These are phyloP conservation scores for Cantharis nigra DNA, from an alignment of 2,888 invertebrate genomes.

Conservation along the genomic window DNA sequence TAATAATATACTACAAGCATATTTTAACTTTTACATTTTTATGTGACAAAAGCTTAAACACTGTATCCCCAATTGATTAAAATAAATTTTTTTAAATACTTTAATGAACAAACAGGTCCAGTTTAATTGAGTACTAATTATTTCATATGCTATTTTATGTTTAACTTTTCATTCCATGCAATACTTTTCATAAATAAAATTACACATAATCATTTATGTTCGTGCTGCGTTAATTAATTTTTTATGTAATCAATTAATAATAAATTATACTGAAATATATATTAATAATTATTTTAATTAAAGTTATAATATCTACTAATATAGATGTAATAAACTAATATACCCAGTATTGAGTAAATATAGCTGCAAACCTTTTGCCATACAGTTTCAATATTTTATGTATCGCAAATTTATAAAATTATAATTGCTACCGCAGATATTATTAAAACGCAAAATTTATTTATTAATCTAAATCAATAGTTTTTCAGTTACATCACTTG, in stretches of 20 bases:
- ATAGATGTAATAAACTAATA: not conserved
- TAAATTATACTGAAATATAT: not conserved
- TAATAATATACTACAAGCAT: not conserved
- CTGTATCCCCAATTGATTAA: not conserved
- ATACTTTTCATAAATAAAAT: not conserved
- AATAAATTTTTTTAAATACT: not conserved
- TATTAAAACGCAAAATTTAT: not conserved
- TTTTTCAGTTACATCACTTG: too few species aligned
- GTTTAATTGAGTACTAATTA: too few species aligned
- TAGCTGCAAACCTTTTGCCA: not conserved
- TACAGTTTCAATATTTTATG: too few species aligned
- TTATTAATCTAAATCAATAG: not conserved
- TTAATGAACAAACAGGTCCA: not conserved
- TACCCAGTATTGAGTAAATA: not conserved
- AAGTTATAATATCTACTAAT: not conserved
- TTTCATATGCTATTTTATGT: not conserved
- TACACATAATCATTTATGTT: not conserved
- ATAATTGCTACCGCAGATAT: not conserved
- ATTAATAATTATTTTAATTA: not conserved
- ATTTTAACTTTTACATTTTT: not conserved
- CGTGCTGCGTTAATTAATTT: not conserved
- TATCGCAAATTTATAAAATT: too few species aligned
- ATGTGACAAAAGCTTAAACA: not conserved
- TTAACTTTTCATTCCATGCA: not conserved
- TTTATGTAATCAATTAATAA: not conserved